Evolutionary conservation across 2,113 vertebrate species (phyloP).

Genomic region (Zeus faber): DNA sequence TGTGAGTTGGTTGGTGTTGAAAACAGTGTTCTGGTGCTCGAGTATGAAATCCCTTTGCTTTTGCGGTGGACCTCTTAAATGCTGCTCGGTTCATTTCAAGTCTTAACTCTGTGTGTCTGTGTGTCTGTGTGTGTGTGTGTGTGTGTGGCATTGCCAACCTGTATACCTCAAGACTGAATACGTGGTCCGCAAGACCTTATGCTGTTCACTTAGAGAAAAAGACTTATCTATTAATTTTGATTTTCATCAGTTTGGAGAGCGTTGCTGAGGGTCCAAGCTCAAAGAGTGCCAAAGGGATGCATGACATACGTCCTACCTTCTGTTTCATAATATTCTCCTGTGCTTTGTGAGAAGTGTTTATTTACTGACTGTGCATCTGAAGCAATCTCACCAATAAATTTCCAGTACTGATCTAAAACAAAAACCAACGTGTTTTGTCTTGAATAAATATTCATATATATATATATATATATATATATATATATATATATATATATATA

Average conservation of each 20-base stretch:
- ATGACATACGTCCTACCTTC: conserved; percentile 13
- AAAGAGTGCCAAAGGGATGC: conserved; percentile 49
- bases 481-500: too few relatives aligned
- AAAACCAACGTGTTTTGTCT: too few relatives aligned
- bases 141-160: conserved; percentile 31
- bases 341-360: conserved; percentile 7
- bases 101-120: conserved; percentile 10
- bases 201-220: conserved; percentile 26
- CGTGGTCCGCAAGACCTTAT: not conserved
- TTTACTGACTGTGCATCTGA: conserved; percentile 16
- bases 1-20: too few relatives aligned
- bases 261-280: conserved; percentile 17
- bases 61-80: conserved; percentile 25
- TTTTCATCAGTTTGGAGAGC: conserved; percentile 17
- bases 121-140: conserved; percentile 20
- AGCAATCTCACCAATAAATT: conserved; percentile 35
- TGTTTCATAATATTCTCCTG: conserved; percentile 11
- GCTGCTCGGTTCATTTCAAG: conserved; percentile 38
- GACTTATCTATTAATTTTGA: conserved; percentile 2
- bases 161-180: conserved; percentile 51
- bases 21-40: too few relatives aligned
- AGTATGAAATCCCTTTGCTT: not conserved
- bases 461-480: too few relatives aligned
- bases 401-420: conserved; percentile 4
- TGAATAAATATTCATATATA: too few relatives aligned